These are phyloP conservation scores for Leptarthrus brevirostris DNA, from an alignment of 2,888 invertebrate species.

Conservation along the genomic window DNA sequence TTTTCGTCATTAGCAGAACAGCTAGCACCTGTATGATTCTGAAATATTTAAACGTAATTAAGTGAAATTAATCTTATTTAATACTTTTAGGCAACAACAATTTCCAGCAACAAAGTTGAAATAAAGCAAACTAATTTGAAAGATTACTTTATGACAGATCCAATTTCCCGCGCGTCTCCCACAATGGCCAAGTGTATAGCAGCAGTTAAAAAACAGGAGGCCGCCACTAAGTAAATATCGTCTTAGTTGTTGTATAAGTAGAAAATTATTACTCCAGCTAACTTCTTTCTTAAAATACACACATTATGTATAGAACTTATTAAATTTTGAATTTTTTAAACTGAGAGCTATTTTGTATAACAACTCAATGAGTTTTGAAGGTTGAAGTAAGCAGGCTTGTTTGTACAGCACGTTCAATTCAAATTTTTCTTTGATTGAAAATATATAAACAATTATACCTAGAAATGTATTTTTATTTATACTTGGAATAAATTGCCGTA, in stretches of 20 bases:
- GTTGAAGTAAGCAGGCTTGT: neutral
- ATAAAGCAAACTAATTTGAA: slow-evolving; percentile 82
- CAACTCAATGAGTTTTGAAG: neutral
- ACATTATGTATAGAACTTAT: slow-evolving; percentile 22
- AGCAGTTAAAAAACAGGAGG: slow-evolving; percentile 78
- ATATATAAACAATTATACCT: no score
- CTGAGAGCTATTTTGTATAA: neutral
- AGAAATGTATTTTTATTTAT: no score
- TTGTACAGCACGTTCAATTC: neutral
- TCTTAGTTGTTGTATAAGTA: slow-evolving; percentile 16
- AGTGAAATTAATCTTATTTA: neutral
- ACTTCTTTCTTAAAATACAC: neutral
- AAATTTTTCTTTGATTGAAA: no score
- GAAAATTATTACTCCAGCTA: neutral
- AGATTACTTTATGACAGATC: slow-evolving; percentile 95
- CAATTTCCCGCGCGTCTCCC: slow-evolving; percentile 94
- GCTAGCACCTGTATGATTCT: slow-evolving; percentile 72
- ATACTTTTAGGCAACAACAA: slow-evolving; percentile 64
- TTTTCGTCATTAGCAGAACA: slow-evolving; percentile 85
- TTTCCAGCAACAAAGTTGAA: slow-evolving; percentile 73
- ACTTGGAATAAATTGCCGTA: no score
- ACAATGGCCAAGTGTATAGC: slow-evolving; percentile 99
- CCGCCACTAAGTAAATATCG: slow-evolving; percentile 7
- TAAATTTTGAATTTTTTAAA: neutral
- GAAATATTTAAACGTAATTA: neutral